Percentiles rank a stretch among this genome's conserved stretches.
phyloP scores from a whole-genome alignment of 2,888 invertebrate species.

The Odontocolon sp. region DNA sequence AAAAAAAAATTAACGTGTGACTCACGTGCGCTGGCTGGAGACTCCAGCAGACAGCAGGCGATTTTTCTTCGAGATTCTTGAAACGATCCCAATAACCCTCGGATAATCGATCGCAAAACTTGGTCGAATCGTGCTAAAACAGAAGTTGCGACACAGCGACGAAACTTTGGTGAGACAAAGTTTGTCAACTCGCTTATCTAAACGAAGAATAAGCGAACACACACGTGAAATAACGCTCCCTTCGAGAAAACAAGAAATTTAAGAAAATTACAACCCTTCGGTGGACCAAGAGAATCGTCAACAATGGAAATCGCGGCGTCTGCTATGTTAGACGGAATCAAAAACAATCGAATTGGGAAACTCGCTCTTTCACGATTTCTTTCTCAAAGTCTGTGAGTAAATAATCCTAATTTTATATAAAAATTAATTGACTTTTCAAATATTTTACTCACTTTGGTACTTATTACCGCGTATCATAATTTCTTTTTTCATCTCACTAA shows the following conservation, averaged over 20 bases:
- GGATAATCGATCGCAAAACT: conserved; percentile 25
- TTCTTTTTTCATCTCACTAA: no score
- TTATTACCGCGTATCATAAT: no score
- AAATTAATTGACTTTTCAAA: neutral
- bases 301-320: conserved; percentile 85
- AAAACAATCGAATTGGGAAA: conserved; percentile 88
- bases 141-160: conserved; percentile 15
- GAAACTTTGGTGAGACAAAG: conserved; percentile 37
- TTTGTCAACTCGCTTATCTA: conserved; percentile 47
- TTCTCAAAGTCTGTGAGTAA: conserved; percentile 90
- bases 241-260: no score
- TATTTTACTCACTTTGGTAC: no score
- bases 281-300: conserved; percentile 72
- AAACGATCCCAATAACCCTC: conserved; percentile 23
- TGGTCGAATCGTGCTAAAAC: neutral
- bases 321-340: conserved; percentile 88
- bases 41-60: neutral
- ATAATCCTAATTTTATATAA: neutral
- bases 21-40: neutral
- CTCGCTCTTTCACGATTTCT: conserved; percentile 88
- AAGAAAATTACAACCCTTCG: no score
- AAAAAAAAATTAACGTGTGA: neutral
- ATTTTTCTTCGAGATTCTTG: conserved; percentile 20
- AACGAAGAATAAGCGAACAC: neutral
- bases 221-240: no score